Percentiles rank a stretch among this genome's conserved stretches.
phyloP scores from a whole-genome alignment of 2,888 invertebrate species.

The Diarsia dahlii region DNA sequence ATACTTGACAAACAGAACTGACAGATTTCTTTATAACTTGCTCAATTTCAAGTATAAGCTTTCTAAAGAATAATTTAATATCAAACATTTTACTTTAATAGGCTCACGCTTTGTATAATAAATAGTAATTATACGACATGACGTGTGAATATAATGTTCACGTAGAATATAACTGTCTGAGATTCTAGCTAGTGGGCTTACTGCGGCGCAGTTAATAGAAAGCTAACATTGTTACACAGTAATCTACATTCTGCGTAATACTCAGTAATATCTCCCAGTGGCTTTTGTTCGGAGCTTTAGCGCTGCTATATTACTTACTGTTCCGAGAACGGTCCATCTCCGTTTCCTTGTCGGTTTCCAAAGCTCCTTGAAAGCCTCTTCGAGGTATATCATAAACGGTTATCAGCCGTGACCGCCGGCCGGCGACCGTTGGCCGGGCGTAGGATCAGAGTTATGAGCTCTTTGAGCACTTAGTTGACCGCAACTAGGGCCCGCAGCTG shows the following conservation, averaged over 20 bases:
- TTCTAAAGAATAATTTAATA: neutral
- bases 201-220: conserved; percentile 10
- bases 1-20: no score
- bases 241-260: conserved; percentile 1
- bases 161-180: neutral
- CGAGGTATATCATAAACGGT: no score
- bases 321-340: neutral
- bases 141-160: neutral
- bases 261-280: conserved; percentile 5
- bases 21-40: no score
- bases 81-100: neutral
- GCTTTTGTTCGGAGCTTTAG: neutral
- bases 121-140: neutral
- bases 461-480: neutral
- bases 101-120: neutral
- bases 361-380: no score
- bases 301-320: neutral
- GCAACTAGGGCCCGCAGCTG: neutral
- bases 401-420: conserved; percentile 1
- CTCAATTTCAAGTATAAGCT: no score
- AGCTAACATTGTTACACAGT: conserved; percentile 11
- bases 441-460: conserved; percentile 1
- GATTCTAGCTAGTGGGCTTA: neutral
- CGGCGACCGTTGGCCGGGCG: no score
- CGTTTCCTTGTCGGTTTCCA: no score